Evolutionary conservation across 2,888 invertebrate genomes (phyloP).

Genomic region (Salticus scenicus): DNA sequence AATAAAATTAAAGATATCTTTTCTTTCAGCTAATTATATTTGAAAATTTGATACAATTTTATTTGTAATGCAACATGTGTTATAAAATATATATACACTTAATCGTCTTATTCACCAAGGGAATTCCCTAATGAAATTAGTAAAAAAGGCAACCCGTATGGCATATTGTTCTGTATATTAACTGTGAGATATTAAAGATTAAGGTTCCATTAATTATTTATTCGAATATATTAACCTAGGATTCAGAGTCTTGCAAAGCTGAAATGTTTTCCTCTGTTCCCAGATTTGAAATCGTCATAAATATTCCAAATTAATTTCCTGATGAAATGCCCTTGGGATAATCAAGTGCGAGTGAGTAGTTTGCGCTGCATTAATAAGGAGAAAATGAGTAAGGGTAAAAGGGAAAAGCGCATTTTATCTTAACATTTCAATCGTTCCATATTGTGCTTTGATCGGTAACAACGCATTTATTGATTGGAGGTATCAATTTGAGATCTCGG

Average conservation of each 20-base stretch:
- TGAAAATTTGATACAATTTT: too few relatives aligned
- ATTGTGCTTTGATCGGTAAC: not conserved
- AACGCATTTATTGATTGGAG: not conserved
- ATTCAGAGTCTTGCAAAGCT: not conserved
- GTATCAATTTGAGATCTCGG: too few relatives aligned
- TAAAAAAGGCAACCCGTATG: too few relatives aligned
- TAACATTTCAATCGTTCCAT: not conserved
- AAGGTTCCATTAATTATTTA: not conserved
- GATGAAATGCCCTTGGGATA: not conserved
- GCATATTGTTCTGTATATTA: too few relatives aligned
- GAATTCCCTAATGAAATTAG: too few relatives aligned
- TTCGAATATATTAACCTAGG: not conserved
- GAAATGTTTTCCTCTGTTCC: not conserved
- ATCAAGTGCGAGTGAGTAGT: not conserved
- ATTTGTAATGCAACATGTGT: too few relatives aligned
- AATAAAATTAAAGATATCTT: too few relatives aligned
- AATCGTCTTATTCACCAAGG: too few relatives aligned
- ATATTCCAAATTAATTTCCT: slow-evolving; percentile 4
- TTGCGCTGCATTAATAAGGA: not conserved
- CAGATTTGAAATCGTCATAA: not conserved
- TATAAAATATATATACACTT: too few relatives aligned
- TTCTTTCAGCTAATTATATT: too few relatives aligned
- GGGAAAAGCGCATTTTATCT: not conserved
- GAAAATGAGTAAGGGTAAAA: not conserved
- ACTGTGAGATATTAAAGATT: too few relatives aligned